Conservation (phyloP, 2,797 vertebrate genomes). For the Eulemur mongoz region DNA sequence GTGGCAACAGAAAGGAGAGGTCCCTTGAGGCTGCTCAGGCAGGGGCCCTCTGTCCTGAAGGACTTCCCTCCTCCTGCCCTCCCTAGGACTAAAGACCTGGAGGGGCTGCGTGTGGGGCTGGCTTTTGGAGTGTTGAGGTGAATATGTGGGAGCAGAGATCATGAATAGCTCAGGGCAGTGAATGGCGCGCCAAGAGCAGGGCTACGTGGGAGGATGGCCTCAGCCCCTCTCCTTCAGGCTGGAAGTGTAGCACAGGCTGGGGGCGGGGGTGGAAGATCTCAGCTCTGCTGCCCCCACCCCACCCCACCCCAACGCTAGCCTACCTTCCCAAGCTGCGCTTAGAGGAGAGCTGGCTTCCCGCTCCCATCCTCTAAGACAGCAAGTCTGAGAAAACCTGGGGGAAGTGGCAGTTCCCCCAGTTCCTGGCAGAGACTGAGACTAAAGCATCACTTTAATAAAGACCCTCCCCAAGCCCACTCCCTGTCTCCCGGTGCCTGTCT, state of each 20-base stretch:
- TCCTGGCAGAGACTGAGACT: constrained; percentile 53
- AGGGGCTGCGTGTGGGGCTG: background rate
- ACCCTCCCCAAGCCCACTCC: constrained; percentile 9
- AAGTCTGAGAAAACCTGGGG: constrained; percentile 21
- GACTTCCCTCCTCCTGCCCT: background rate
- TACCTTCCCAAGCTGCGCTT: constrained; percentile 51
- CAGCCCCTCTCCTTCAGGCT: background rate
- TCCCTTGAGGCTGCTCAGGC: background rate
- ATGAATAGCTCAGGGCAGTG: constrained; percentile 61
- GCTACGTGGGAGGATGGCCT: background rate
- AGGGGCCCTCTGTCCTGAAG: background rate
- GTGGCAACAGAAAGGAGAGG: background rate
- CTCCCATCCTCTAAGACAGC: background rate
- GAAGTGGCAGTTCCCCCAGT: background rate
- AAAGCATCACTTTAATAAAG: constrained; percentile 76
- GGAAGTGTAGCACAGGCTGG: background rate
- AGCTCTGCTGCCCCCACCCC: background rate
- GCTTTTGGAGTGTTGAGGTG: background rate
- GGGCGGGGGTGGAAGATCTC: background rate
- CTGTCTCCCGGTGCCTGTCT: constrained; percentile 34
- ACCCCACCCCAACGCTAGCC: background rate
- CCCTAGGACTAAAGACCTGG: background rate
- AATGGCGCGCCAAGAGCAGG: background rate
- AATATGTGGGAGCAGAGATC: constrained; percentile 55
- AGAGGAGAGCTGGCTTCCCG: constrained; percentile 69